Conservation (phyloP, 2,888 invertebrate genomes). For the Panzeria rudis region DNA sequence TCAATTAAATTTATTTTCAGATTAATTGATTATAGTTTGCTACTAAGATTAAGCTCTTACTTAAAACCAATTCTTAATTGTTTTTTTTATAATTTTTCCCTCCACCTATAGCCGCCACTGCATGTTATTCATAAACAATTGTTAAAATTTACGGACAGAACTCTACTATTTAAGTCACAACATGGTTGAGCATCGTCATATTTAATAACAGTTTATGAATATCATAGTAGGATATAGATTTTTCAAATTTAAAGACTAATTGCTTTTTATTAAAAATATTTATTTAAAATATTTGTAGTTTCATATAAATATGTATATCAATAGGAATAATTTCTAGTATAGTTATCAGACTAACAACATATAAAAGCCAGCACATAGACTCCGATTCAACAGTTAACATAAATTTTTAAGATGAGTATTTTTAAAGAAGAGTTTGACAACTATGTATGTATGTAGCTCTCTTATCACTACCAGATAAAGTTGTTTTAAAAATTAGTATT, state of each 20-base stretch:
- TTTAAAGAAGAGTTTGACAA: neutral
- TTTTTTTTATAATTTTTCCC: too few relatives aligned
- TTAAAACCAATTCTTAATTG: too few relatives aligned
- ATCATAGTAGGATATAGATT: neutral
- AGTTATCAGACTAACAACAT: conserved; percentile 30
- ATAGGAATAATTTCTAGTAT: conserved; percentile 35
- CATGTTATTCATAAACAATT: too few relatives aligned
- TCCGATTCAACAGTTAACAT: conserved; percentile 25
- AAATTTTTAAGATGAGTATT: neutral
- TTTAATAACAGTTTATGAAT: neutral
- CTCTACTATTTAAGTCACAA: too few relatives aligned
- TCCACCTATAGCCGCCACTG: too few relatives aligned
- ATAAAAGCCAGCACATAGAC: conserved; percentile 14
- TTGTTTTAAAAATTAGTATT: neutral
- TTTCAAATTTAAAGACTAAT: neutral
- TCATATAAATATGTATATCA: conserved; percentile 4
- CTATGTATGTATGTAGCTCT: too few relatives aligned
- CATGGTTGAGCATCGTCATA: too few relatives aligned
- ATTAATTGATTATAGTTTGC: too few relatives aligned
- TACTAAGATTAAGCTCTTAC: too few relatives aligned
- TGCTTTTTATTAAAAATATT: conserved; percentile 34
- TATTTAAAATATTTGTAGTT: conserved; percentile 41
- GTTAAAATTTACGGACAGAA: too few relatives aligned
- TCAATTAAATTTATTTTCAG: too few relatives aligned
- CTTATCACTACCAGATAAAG: neutral